Base-by-base conservation (phyloP, 2,888 invertebrate species). In the Carpatolechia fugitivella region DNA sequence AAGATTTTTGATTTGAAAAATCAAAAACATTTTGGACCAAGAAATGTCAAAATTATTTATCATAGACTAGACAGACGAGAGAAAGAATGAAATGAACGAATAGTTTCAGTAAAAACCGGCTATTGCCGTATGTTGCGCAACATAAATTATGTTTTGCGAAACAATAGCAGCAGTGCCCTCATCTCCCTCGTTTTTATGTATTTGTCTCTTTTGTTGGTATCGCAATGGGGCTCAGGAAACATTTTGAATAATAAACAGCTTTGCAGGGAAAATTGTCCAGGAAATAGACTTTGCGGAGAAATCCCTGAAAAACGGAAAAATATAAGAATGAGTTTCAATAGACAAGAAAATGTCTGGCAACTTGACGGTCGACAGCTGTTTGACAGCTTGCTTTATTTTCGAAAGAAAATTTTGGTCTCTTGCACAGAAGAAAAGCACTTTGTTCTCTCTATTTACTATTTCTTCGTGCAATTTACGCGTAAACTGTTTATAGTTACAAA, bases 381-480 rank as follows among this genome's bases (percentile, higher is more conserved):
- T 85, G 85, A 85, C 85, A 83, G 77, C 67, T 72, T 60, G 66
- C 72, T 78, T 82, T 81, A 82, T 83, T 84, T 80, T 85, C 82
- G 69, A 75, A 78, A 74, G 74, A 78, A 78, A 68, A 59, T 46
- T 74, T 63, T 60, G 57, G 69, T 66, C 54, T 63, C 55, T 60
- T 59, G 60, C 60, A 66, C 60, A 57, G 57, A 64, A 69, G 65
- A 78, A 76, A 68, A 74, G 64, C 68, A 65, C 72, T 75, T 74
- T 75, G 66, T 76, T 76, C 64, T 63, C 64, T 62, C 47, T 76
- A 64, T 72, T 73, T 69, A 61, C 68, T 64, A 59, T 63, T 52
- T 41, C 14, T 20, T 4, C 13, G 65, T 68, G 63, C 71, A 66
- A 60, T 70, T 68, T 54, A 60, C 60, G 61, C 52, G 24, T 55